Evolutionary conservation across 2,888 invertebrate species (phyloP).

Genomic region (Linyphia triangularis): DNA sequence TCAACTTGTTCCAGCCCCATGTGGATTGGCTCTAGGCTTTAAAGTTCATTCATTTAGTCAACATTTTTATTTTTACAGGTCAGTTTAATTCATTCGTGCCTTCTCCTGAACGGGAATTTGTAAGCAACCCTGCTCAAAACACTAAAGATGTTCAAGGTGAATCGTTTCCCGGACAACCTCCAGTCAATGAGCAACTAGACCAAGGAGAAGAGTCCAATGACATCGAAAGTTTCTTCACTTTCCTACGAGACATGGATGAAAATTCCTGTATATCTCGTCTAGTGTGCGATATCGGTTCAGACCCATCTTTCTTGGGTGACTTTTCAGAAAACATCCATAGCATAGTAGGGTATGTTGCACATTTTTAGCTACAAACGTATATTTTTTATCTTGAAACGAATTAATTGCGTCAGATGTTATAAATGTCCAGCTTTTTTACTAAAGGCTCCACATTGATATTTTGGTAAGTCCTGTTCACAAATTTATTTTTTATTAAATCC

Average conservation of each 20-base stretch:
- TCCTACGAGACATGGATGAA: conserved; percentile 69
- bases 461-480: no score
- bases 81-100: neutral
- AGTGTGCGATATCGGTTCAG: conserved; percentile 58
- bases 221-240: conserved; percentile 67
- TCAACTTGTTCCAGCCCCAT: no score
- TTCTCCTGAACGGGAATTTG: neutral
- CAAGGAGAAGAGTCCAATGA: conserved; percentile 18
- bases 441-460: no score
- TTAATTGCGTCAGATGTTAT: no score
- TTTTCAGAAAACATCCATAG: conserved; percentile 63
- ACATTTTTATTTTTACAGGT: no score
- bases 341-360: conserved; percentile 45
- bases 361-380: no score
- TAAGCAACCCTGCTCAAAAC: neutral
- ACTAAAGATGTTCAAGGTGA: neutral
- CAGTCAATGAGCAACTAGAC: neutral
- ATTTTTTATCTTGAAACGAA: no score
- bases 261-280: conserved; percentile 66
- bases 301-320: conserved; percentile 60
- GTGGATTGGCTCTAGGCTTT: no score
- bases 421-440: no score
- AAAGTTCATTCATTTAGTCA: no score
- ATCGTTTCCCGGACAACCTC: neutral
- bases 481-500: no score